Conservation (phyloP, 1,140 invertebrate species). For the Lineus longissimus region DNA sequence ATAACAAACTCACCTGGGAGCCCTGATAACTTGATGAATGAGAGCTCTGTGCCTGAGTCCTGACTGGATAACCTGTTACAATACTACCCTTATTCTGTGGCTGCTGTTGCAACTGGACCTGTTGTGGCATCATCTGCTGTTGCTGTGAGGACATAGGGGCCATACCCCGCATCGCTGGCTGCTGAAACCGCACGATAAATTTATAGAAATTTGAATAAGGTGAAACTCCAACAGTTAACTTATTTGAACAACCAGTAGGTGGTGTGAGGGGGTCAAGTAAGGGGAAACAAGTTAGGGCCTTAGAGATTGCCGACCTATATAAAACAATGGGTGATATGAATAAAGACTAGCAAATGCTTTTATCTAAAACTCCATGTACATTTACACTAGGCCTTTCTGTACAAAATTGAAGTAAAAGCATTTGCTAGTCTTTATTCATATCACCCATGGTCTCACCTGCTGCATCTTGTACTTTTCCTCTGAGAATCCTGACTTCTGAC, state of each 20-base stretch:
- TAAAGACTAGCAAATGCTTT: too few relatives aligned
- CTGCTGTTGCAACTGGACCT: slow-evolving; percentile 23
- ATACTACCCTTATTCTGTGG: slow-evolving; percentile 38
- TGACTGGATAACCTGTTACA: slow-evolving; percentile 35
- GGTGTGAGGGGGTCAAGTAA: not conserved
- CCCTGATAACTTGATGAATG: too few relatives aligned
- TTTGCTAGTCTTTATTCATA: too few relatives aligned
- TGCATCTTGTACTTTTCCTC: slow-evolving; percentile 32
- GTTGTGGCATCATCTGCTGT: slow-evolving; percentile 16
- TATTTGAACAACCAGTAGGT: too few relatives aligned
- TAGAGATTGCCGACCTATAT: not conserved
- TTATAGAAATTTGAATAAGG: not conserved
- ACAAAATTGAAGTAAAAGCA: too few relatives aligned
- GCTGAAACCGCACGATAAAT: not conserved
- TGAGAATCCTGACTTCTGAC: slow-evolving; percentile 28
- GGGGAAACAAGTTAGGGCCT: not conserved
- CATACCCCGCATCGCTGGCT: slow-evolving; percentile 16
- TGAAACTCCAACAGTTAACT: slow-evolving; percentile 8
- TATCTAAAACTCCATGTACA: too few relatives aligned
- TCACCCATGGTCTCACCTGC: slow-evolving; percentile 16
- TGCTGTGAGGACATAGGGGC: slow-evolving; percentile 21
- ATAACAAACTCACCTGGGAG: too few relatives aligned
- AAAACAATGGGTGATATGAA: too few relatives aligned
- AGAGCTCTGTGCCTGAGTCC: slow-evolving; percentile 20
- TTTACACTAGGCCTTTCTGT: too few relatives aligned